phyloP scores from a whole-genome alignment of 2,888 invertebrate species.

The Coronaproctus castanopsis region DNA sequence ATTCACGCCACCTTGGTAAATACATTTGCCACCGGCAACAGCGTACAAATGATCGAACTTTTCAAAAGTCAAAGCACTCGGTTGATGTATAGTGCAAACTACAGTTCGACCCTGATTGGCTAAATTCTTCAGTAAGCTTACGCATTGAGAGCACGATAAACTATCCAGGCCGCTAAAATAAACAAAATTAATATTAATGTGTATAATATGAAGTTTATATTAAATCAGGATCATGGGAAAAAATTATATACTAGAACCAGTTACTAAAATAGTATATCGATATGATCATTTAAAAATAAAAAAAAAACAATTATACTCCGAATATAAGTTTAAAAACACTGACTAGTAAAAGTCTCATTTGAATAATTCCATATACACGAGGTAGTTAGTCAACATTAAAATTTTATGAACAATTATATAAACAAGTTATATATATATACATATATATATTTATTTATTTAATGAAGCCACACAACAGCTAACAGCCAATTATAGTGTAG shows the following conservation, averaged over 20 bases:
- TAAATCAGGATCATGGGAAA: neutral
- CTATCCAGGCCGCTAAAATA: constrained; percentile 65
- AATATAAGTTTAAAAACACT: too few species aligned
- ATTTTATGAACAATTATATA: too few species aligned
- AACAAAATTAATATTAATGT: constrained; percentile 11
- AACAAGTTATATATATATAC: too few species aligned
- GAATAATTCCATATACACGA: too few species aligned
- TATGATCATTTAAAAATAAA: neutral
- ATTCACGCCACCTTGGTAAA: constrained; percentile 58
- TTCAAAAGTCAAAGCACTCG: constrained; percentile 76
- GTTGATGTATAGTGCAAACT: constrained; percentile 85
- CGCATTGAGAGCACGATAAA: constrained; percentile 64
- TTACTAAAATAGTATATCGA: neutral
- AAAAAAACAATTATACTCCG: neutral
- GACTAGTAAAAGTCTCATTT: too few species aligned
- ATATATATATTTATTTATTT: too few species aligned
- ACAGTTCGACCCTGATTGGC: constrained; percentile 68
- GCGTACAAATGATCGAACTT: constrained; percentile 81
- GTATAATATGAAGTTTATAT: neutral
- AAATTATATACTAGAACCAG: neutral
- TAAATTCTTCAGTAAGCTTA: constrained; percentile 53
- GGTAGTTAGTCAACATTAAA: too few species aligned
- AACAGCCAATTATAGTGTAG: too few species aligned
- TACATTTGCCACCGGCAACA: constrained; percentile 56
- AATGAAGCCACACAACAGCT: too few species aligned